Percentiles rank a stretch among this genome's conserved stretches.
phyloP scores from a whole-genome alignment of 2,797 vertebrate species.

The Lutjanus argentimaculatus region DNA sequence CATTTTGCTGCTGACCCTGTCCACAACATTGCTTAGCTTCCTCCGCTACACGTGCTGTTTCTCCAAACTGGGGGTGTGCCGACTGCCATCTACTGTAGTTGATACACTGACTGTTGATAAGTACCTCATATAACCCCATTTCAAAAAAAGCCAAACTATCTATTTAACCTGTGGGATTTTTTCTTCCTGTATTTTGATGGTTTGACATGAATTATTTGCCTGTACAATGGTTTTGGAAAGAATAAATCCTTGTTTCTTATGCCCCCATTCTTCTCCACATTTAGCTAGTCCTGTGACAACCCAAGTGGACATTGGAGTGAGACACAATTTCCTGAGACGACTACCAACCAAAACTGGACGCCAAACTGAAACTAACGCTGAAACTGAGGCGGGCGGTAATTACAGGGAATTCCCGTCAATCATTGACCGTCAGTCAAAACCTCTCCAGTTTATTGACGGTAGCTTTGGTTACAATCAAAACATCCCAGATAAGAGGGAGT shows the following conservation, averaged over 20 bases:
- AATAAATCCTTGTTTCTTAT: neutral
- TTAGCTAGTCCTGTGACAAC: constrained; percentile 42
- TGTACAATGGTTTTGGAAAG: neutral
- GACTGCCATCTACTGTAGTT: too few relatives aligned
- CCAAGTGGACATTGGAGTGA: constrained; percentile 19
- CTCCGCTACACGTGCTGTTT: too few relatives aligned
- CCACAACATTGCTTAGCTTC: too few relatives aligned
- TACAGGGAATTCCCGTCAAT: neutral
- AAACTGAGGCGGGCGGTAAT: neutral
- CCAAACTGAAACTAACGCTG: constrained; percentile 1
- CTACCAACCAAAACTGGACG: constrained; percentile 24
- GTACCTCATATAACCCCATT: too few relatives aligned
- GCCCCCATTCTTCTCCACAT: neutral
- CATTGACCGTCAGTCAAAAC: constrained; percentile 34
- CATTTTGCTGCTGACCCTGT: too few relatives aligned
- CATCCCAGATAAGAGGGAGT: neutral
- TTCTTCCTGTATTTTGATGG: neutral
- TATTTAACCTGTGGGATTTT: neutral
- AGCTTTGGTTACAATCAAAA: constrained; percentile 12
- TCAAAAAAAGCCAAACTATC: too few relatives aligned
- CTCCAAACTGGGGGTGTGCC: too few relatives aligned
- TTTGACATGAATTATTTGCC: neutral
- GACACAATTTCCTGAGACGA: constrained; percentile 12
- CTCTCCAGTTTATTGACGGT: neutral
- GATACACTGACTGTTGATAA: too few relatives aligned